Base-by-base conservation (phyloP, 2,113 vertebrate species). In the Saguinus imperator region DNA sequence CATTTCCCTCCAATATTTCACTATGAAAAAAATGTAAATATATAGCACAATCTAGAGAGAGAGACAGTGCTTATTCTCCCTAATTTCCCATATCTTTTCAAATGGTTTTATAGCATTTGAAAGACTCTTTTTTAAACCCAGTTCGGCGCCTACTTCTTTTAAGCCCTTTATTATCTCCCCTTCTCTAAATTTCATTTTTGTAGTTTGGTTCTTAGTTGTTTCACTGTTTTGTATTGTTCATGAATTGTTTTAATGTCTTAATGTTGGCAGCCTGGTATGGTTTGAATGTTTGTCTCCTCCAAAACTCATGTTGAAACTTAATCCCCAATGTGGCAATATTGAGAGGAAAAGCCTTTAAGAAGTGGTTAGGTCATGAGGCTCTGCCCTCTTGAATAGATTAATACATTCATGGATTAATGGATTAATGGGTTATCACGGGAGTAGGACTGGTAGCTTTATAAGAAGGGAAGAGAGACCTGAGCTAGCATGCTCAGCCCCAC, bases 1-100 rank as follows among this genome's bases (percentile, higher is more conserved):
- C 25, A 82, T 40, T 82, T 93, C 32, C 43, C 8, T 48, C 27
- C 25, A 91, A 12, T 85, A 85, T 96, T 86, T 96, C 32, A 84
- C 57, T 95, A 21, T 73, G 50, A 82, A 85, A 90, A 79, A 84
- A 35, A 32, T 87, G 73, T 83, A 87, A 88, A 37, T 50, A 37
- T 83, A 83, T 48, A 52, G 50, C 50, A 91, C 70, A 70, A 91
- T 55, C 64, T 58, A 70, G 40, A 57, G 73, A 70, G 72, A 88
- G 64, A 48, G 17, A 57, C n/a, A n/a, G n/a, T 90, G 35, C 52
- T 90, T 55, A 87, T 73, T 73, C 18, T 52, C 23, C 4, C 40
- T 72, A 21, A 48, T 58, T 9, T 52, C 14, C 2, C 40, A 55
- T 35, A 48, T 43, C 64, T 94, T n/a, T 83, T 89, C 18, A 95